Evolutionary conservation across 2,888 invertebrate genomes (phyloP).

Genomic region (Dasysyrphus albostriatus): DNA sequence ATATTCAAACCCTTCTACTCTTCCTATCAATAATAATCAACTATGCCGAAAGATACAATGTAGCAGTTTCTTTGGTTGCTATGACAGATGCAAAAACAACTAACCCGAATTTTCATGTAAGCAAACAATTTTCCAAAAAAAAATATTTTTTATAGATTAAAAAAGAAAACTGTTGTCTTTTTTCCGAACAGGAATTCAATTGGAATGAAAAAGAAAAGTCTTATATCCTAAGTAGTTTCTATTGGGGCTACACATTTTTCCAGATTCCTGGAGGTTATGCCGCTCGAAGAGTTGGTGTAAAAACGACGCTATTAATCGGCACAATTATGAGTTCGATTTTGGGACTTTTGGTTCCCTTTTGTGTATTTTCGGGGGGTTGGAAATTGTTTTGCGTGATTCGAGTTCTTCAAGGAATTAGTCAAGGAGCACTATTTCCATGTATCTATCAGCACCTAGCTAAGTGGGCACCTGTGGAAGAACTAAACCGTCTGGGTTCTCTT

Average conservation of each 20-base stretch:
- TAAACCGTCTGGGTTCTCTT: conserved; percentile 86
- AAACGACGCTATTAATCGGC: conserved; percentile 85
- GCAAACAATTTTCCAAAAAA: too few relatives aligned
- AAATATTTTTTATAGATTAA: too few relatives aligned
- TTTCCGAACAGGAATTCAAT: conserved; percentile 76
- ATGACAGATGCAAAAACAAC: conserved; percentile 85
- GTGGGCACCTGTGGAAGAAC: conserved; percentile 87
- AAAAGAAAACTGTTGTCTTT: too few relatives aligned
- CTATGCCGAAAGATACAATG: conserved; percentile 86
- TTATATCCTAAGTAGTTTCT: conserved; percentile 86
- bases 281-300: conserved; percentile 88
- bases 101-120: conserved; percentile 84
- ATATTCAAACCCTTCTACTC: conserved; percentile 25
- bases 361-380: conserved; percentile 87
- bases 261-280: conserved; percentile 87
- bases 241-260: conserved; percentile 86
- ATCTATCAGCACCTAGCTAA: conserved; percentile 87
- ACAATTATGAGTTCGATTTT: conserved; percentile 86
- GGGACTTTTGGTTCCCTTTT: conserved; percentile 87
- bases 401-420: conserved; percentile 86
- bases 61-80: conserved; percentile 88
- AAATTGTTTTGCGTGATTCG: conserved; percentile 85
- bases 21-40: conserved; percentile 78
- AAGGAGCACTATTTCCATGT: conserved; percentile 87
- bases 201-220: conserved; percentile 84